phyloP scores from a whole-genome alignment of 2,113 vertebrate genomes.

The Bufo bufo region DNA sequence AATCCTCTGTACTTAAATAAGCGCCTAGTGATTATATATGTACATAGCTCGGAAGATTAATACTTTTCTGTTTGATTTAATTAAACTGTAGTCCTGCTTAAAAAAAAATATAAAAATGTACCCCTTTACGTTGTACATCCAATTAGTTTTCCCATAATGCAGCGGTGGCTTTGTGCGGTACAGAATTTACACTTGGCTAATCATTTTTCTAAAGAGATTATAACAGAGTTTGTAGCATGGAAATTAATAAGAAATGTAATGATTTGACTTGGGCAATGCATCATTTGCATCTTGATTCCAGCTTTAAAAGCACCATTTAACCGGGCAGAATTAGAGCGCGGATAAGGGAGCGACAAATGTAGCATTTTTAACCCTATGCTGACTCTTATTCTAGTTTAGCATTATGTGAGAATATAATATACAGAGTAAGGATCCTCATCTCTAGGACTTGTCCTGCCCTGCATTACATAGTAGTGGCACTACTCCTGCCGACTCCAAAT shows the following conservation, averaged over 20 bases:
- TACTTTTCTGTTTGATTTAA: constrained; percentile 44
- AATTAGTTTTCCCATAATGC: constrained; percentile 20
- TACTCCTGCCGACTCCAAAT: too few species aligned
- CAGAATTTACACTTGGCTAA: constrained; percentile 20
- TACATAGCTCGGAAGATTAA: constrained; percentile 25
- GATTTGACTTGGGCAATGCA: constrained; percentile 19
- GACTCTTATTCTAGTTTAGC: background rate
- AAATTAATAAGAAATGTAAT: constrained; percentile 36
- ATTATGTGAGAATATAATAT: too few species aligned
- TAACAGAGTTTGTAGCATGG: background rate
- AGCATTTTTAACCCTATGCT: background rate
- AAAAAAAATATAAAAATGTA: background rate
- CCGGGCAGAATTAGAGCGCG: background rate
- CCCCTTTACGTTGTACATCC: background rate
- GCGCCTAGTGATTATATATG: constrained; percentile 28
- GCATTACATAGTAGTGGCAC: too few species aligned
- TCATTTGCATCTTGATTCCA: constrained; percentile 22
- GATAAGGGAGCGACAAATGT: background rate
- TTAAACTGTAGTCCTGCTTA: constrained; percentile 21
- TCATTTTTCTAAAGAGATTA: constrained; percentile 27
- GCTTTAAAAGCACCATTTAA: background rate
- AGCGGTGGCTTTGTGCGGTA: background rate
- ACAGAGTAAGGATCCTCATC: too few species aligned
- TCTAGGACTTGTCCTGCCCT: too few species aligned
- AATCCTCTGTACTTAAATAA: constrained; percentile 44